Evolutionary conservation across 2,888 invertebrate species (phyloP), one percentile per base, ranked within the genome.

Genomic region (Torymus tubicola): DNA sequence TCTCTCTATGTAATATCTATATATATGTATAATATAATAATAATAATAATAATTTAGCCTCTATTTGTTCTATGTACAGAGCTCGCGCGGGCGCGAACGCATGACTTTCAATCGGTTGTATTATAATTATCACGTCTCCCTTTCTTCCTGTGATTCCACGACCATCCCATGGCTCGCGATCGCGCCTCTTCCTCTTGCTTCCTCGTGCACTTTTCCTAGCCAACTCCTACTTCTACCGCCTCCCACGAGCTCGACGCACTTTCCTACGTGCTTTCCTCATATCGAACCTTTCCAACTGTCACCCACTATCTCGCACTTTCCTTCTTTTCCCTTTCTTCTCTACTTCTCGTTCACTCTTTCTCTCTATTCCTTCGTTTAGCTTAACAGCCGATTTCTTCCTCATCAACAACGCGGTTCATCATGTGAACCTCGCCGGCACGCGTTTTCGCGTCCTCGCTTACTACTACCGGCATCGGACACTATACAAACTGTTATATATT

Each of bases 101-200:
- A 13, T 61, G 52, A 24, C 57, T 78, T 50, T 65, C 57, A 42
- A 42, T 42, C 42, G 42, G 42, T 42, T 42, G 42, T 42, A 42
- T 31, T 31, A 14, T 52, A 31, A 24, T 18, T 58, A 67, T 63
- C 52, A 60, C 68, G 63, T 53, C 55, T 18, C 87, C 24, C 87
- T 90, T 90, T 90, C 86, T 90, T 90, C 84, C 90, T 89, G 86
- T 90, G 90, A 88, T 90, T 90, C 90, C 90, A 90, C 86, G 90
- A 90, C 90, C 90, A 90, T 90, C 85, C 90, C 90, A 90, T 90
- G 68, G 24, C 57, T 24, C 60, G 64, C 55, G 72, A 70, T 73
- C 63, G 14, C 11, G 13, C 58, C 55, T 57, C 68, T 42, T 42
- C 42, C 42, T 4, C 42, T 42, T 42, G 8, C 42, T 31, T 5